A percentile compares a stretch with the other conserved stretches of the same genome.
phyloP scores from a whole-genome alignment of 1,140 invertebrate genomes.

The Chironomus tepperi region DNA sequence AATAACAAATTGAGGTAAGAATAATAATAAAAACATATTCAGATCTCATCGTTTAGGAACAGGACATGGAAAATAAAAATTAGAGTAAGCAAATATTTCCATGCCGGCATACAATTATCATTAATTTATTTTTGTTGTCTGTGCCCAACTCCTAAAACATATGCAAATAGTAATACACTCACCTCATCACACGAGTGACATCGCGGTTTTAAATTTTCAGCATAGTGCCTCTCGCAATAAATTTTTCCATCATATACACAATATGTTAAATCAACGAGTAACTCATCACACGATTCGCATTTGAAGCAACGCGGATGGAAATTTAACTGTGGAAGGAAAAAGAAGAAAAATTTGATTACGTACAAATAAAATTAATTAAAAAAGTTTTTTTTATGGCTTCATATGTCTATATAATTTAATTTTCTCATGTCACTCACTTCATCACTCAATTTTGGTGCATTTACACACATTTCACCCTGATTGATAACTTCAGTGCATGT shows the following conservation, averaged over 20 bases:
- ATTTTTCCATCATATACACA: slow-evolving; percentile 77
- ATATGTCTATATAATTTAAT: not conserved
- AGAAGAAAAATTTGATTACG: not conserved
- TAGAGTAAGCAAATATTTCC: too few relatives aligned
- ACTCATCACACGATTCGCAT: slow-evolving; percentile 73
- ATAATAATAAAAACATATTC: too few relatives aligned
- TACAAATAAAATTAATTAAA: slow-evolving; percentile 25
- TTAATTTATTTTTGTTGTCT: too few relatives aligned
- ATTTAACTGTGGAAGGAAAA: slow-evolving; percentile 39
- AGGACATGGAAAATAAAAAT: too few relatives aligned
- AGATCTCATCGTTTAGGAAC: too few relatives aligned
- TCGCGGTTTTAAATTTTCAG: slow-evolving; percentile 82
- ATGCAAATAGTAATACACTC: slow-evolving; percentile 37
- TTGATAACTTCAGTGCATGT: slow-evolving; percentile 45
- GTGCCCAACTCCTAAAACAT: not conserved
- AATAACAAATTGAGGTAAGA: too few relatives aligned
- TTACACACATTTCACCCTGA: slow-evolving; percentile 44
- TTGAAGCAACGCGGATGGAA: slow-evolving; percentile 87
- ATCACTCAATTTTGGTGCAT: slow-evolving; percentile 45
- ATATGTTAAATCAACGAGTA: slow-evolving; percentile 87
- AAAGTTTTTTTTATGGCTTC: slow-evolving; percentile 24
- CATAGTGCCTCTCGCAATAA: slow-evolving; percentile 90
- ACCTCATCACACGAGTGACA: slow-evolving; percentile 94
- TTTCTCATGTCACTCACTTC: slow-evolving; percentile 34
- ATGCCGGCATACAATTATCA: too few relatives aligned